Evolutionary conservation across 2,797 vertebrate species (phyloP), one percentile per base, ranked within the genome.

Genomic region (Enteromius mattozi): DNA sequence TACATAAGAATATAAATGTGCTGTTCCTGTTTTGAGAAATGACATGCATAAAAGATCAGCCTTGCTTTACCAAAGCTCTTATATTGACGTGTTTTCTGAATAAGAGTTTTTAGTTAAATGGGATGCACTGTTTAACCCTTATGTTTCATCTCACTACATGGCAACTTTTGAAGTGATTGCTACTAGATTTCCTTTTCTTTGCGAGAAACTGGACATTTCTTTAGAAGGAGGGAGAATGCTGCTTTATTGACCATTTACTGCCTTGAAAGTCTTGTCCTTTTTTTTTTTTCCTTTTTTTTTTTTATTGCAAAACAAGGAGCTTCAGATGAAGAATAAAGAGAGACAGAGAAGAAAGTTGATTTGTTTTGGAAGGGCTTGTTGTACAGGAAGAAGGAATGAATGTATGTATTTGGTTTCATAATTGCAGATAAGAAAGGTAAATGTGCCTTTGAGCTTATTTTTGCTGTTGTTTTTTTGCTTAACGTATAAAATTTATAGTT

Each of bases 241-340:
- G 89, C 89, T 90, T 89, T 61, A 33, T 68, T 84, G 72, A 87
- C 59, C 77, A 88, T 76, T 85, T 86, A 83, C 69, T 76, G 74
- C 87, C 80, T 81, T 86, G 33, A 85, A 81, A 45, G 59, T 83
- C 66, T 76, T 27, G 30, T 71, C n/a, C n/a, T n/a, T n/a, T n/a
- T n/a, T n/a, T n/a, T 83, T 59, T 76, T 30, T 24, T 71, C 61
- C n/a, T 70, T 24, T 21, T 33, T 70, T 47, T 75, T 33, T 59
- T 45, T n/a, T 21, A 13, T n/a, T 21, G 24, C 10, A 12, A 49
- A 30, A 54, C 49, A 45, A 65, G 37, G 65, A 70, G n/a, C 14
- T 19, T 78, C 40, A 47, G 17, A 30, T 45, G 40, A 47, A 30
- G 76, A 65, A 21, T 27, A 12, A 42, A 37, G 59, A 40, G 9